Evolutionary conservation across 2,888 invertebrate species (phyloP).

Genomic region (Scaptomyza reducta): DNA sequence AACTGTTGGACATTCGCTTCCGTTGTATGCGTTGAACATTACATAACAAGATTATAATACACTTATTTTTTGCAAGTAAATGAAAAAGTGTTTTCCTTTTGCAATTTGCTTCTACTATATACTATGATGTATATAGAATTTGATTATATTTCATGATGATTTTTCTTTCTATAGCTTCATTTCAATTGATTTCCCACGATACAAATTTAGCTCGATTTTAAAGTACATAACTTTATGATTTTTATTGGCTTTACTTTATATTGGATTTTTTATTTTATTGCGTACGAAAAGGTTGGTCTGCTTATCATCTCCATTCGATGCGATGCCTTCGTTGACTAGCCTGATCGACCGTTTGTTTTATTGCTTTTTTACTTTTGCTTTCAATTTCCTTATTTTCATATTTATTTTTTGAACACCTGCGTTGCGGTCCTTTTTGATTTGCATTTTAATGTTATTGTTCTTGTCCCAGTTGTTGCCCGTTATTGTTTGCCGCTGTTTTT

Average conservation of each 20-base stretch:
- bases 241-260: background rate
- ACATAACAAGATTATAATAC: too few species aligned
- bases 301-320: background rate
- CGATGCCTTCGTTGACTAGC: background rate
- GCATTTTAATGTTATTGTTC: constrained; percentile 49
- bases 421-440: constrained; percentile 39
- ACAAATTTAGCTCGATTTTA: background rate
- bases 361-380: constrained; percentile 13
- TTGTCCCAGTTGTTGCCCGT: constrained; percentile 27
- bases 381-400: background rate
- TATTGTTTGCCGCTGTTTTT: constrained; percentile 23
- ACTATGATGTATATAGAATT: too few species aligned
- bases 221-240: background rate
- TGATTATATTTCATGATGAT: too few species aligned
- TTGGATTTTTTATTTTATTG: background rate
- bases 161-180: too few species aligned
- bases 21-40: too few species aligned
- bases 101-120: too few species aligned
- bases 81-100: too few species aligned
- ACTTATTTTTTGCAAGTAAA: too few species aligned
- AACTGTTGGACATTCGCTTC: too few species aligned
- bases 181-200: background rate
- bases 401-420: constrained; percentile 35
- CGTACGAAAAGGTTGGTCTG: background rate
- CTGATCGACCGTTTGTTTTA: constrained; percentile 38